Percentiles rank a stretch among this genome's conserved stretches.
phyloP scores from a whole-genome alignment of 1,140 invertebrate genomes.

The Drosophila nebulosa region DNA sequence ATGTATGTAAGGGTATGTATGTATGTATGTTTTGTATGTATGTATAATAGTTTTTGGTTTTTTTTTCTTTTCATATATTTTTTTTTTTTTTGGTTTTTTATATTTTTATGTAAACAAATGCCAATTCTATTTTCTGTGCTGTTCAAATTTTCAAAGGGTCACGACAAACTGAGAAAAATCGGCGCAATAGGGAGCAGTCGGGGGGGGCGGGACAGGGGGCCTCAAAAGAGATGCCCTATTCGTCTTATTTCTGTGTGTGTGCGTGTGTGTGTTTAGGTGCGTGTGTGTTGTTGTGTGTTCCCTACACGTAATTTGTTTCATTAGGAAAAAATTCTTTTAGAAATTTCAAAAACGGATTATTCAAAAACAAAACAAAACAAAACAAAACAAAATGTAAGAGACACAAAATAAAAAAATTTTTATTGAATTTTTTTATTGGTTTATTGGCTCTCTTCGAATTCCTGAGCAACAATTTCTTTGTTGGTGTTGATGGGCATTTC shows the following conservation, averaged over 20 bases:
- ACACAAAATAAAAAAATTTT: too few species aligned
- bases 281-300: not conserved
- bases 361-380: too few species aligned
- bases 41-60: not conserved
- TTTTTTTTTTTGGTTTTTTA: not conserved
- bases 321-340: not conserved
- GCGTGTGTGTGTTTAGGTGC: not conserved
- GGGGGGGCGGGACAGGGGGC: not conserved
- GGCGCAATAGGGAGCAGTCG: too few species aligned
- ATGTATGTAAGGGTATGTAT: constrained; percentile 9
- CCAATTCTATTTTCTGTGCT: constrained; percentile 35
- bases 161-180: not conserved
- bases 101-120: constrained; percentile 27
- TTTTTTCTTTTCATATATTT: too few species aligned
- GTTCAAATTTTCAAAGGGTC: not conserved
- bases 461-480: too few species aligned
- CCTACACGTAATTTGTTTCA: not conserved
- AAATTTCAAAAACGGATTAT: too few species aligned
- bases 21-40: not conserved
- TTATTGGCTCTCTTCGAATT: too few species aligned
- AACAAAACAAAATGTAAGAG: too few species aligned
- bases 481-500: too few species aligned
- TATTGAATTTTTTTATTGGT: too few species aligned
- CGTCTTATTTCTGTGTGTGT: not conserved
- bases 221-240: not conserved